phyloP scores from a whole-genome alignment of 2,888 invertebrate species.

The Drosophila prolongata region DNA sequence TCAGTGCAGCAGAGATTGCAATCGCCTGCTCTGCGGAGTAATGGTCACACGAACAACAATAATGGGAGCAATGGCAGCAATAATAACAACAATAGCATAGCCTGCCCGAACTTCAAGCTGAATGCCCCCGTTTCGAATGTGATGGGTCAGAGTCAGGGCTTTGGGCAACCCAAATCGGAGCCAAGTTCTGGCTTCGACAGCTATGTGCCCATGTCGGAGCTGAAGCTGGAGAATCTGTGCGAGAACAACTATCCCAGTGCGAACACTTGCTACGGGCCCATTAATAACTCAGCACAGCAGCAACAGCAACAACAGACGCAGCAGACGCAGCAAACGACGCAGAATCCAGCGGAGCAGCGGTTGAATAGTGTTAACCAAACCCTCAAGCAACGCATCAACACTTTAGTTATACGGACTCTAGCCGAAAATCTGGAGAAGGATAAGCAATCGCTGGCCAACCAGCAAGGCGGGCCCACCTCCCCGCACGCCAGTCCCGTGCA shows the following conservation, averaged over 20 bases:
- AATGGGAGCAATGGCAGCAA: constrained; percentile 59
- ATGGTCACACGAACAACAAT: constrained; percentile 50
- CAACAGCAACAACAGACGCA: constrained; percentile 33
- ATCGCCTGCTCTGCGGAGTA: constrained; percentile 78
- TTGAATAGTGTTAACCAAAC: constrained; percentile 88
- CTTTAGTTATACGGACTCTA: constrained; percentile 93
- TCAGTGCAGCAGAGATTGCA: constrained; percentile 81
- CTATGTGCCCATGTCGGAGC: constrained; percentile 82
- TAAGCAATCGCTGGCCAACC: constrained; percentile 82
- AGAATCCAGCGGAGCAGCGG: constrained; percentile 79
- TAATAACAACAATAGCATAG: constrained; percentile 69
- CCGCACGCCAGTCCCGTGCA: constrained; percentile 82
- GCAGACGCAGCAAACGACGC: constrained; percentile 7
- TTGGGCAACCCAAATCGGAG: constrained; percentile 76
- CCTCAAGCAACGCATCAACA: constrained; percentile 94
- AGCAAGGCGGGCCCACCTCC: constrained; percentile 63
- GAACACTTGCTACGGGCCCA: constrained; percentile 85
- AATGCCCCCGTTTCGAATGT: constrained; percentile 84
- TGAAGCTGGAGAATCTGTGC: constrained; percentile 84
- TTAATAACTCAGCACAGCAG: constrained; percentile 42
- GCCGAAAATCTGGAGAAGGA: constrained; percentile 91
- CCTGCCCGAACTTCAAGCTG: constrained; percentile 83
- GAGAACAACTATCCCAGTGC: constrained; percentile 85
- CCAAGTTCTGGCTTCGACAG: constrained; percentile 84
- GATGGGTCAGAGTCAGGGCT: constrained; percentile 45